phyloP scores from a whole-genome alignment of 1,140 invertebrate genomes.

The Lerema accius region DNA sequence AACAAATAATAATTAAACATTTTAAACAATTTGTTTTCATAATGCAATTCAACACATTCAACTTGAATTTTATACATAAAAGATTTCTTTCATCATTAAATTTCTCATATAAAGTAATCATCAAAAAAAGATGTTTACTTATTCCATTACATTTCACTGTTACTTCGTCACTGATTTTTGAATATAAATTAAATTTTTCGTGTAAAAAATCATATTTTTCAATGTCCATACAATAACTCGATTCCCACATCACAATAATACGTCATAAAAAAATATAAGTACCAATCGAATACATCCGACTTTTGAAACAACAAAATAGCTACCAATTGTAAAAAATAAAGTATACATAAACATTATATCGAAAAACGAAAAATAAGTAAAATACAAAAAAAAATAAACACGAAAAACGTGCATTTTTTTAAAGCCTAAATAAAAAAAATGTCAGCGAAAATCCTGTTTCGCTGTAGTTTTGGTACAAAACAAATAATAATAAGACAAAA shows the following conservation, averaged over 20 bases:
- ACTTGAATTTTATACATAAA: no score
- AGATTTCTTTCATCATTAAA: no score
- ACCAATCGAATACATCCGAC: slow-evolving; percentile 18
- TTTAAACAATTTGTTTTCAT: no score
- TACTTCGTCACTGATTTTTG: no score
- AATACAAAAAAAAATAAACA: slow-evolving; percentile 47
- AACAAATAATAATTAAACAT: no score
- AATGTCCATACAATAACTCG: neutral
- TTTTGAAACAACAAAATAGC: slow-evolving; percentile 20
- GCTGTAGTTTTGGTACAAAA: slow-evolving; percentile 65
- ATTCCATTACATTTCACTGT: no score
- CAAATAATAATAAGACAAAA: slow-evolving; percentile 42
- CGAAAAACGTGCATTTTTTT: slow-evolving; percentile 37
- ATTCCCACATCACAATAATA: slow-evolving; percentile 11
- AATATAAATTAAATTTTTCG: neutral
- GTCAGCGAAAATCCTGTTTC: slow-evolving; percentile 47
- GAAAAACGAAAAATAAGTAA: slow-evolving; percentile 29
- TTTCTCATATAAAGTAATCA: no score
- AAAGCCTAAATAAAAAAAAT: slow-evolving; percentile 39
- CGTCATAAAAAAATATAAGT: slow-evolving; percentile 23
- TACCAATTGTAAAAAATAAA: slow-evolving; percentile 32
- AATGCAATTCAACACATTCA: no score
- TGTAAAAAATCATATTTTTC: neutral
- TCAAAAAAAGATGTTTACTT: no score
- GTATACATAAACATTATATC: slow-evolving; percentile 31